These are phyloP conservation scores for Eretmochelys imbricata DNA, from an alignment of 2,113 vertebrate genomes.

Conservation along the genomic window DNA sequence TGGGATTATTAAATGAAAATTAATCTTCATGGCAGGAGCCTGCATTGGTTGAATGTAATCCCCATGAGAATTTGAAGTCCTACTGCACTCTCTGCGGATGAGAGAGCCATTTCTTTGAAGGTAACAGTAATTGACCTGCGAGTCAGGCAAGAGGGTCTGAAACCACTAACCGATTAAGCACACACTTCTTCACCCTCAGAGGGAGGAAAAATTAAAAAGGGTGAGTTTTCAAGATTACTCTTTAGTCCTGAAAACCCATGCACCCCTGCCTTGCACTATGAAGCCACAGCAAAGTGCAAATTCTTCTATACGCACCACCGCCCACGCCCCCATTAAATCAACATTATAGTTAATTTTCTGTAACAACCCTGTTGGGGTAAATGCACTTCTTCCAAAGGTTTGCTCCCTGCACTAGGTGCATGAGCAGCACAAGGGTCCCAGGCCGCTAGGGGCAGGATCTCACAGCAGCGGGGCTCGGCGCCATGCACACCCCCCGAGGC, in stretches of 20 bases:
- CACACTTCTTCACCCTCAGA: not conserved
- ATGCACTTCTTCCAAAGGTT: not conserved
- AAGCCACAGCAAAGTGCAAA: not conserved
- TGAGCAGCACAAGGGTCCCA: not conserved
- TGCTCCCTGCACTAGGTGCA: not conserved
- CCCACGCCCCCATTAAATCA: not conserved
- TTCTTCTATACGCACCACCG: not conserved
- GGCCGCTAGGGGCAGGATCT: not conserved
- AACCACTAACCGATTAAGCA: not conserved
- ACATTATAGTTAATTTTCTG: not conserved
- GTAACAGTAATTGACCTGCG: not conserved
- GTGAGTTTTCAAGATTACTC: not conserved
- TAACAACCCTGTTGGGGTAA: not conserved
- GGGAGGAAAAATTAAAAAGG: not conserved
- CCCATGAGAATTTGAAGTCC: not conserved
- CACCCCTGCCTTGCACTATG: not conserved
- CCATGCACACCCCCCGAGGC: not conserved
- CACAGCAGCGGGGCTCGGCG: too few species aligned
- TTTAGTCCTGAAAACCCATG: not conserved
- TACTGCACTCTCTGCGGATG: not conserved
- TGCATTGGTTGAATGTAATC: not conserved
- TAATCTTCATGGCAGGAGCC: constrained; percentile 23
- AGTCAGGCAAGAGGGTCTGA: not conserved
- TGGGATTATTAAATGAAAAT: constrained; percentile 42
- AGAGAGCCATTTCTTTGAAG: not conserved